Evolutionary conservation across 2,888 invertebrate species (phyloP).

Genomic region (Arrhopalites spinosus): DNA sequence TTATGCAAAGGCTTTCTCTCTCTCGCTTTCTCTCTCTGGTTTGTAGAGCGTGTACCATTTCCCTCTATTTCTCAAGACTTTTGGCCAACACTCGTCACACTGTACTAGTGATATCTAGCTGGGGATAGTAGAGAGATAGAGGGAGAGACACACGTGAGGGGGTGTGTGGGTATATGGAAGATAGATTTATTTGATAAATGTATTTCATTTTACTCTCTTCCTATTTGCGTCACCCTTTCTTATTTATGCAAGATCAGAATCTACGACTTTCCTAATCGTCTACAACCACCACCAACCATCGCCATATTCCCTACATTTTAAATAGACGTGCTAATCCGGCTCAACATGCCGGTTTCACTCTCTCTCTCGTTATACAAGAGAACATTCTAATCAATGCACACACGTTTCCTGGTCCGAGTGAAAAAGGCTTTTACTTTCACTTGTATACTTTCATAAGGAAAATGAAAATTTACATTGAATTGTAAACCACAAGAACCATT

Average conservation of each 20-base stretch:
- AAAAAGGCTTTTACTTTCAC: too few species aligned
- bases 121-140: too few species aligned
- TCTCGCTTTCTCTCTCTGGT: not conserved
- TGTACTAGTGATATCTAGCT: too few species aligned
- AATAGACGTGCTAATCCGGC: constrained; percentile 5
- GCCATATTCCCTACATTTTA: not conserved
- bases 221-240: not conserved
- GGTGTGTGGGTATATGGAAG: too few species aligned
- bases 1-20: not conserved
- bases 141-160: too few species aligned
- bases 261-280: constrained; percentile 15
- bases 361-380: not conserved
- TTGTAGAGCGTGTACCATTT: not conserved
- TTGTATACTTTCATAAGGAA: not conserved
- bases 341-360: not conserved
- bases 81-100: too few species aligned
- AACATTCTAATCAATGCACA: constrained; percentile 5
- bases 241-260: not conserved
- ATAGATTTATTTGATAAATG: too few species aligned
- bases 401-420: too few species aligned
- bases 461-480: too few species aligned
- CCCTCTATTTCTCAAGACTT: not conserved
- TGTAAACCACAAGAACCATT: too few species aligned
- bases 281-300: too few species aligned
- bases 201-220: not conserved